phyloP scores from a whole-genome alignment of 2,797 vertebrate genomes.

The Ptychadena robeensis region DNA sequence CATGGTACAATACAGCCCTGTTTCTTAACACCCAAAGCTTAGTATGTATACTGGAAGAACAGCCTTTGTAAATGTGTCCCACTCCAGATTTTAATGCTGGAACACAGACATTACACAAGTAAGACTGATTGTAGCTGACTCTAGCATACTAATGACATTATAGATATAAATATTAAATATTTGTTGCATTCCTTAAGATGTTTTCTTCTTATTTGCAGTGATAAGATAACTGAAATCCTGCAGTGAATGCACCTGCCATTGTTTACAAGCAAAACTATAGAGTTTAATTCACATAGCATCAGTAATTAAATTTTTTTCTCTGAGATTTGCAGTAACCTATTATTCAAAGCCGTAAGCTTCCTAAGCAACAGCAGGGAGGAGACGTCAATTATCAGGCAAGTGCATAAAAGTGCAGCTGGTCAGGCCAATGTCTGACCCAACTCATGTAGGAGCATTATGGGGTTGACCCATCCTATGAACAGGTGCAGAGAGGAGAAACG shows the following conservation, averaged over 20 bases:
- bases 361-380: background rate
- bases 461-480: background rate
- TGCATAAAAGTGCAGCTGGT: background rate
- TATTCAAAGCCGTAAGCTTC: background rate
- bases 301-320: background rate
- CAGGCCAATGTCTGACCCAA: background rate
- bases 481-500: background rate
- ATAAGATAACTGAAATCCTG: too few species aligned
- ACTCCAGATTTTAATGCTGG: too few species aligned
- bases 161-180: too few species aligned
- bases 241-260: background rate
- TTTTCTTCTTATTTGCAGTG: too few species aligned
- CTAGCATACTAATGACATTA: too few species aligned
- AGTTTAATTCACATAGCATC: background rate
- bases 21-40: too few species aligned
- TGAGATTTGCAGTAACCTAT: background rate
- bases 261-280: background rate
- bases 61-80: too few species aligned
- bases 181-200: too few species aligned
- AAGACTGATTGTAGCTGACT: too few species aligned
- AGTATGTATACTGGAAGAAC: too few species aligned
- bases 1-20: too few species aligned
- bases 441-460: background rate
- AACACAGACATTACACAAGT: too few species aligned
- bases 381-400: background rate